phyloP scores from a whole-genome alignment of 2,797 vertebrate genomes.

The Halcyon badia region DNA sequence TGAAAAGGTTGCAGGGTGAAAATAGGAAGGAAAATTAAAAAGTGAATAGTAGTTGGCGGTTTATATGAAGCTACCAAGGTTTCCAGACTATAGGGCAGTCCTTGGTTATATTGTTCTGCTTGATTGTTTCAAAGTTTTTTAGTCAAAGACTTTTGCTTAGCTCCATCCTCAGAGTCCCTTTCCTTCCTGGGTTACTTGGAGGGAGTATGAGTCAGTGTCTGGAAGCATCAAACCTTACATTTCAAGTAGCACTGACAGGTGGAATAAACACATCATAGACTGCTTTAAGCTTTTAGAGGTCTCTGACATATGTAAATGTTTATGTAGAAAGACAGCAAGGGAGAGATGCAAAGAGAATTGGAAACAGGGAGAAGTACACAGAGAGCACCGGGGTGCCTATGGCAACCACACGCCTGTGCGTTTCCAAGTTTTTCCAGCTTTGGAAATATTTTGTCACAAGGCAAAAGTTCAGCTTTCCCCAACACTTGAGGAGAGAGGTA shows the following conservation, averaged over 20 bases:
- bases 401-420: background rate
- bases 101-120: background rate
- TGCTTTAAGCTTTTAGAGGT: conserved; percentile 23
- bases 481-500: accelerated
- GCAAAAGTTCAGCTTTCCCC: background rate
- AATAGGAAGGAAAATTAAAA: background rate
- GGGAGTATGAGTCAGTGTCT: background rate
- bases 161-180: background rate
- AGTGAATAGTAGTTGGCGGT: background rate
- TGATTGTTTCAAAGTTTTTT: background rate
- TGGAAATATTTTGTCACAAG: background rate
- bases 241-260: background rate
- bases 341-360: background rate
- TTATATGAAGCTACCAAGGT: background rate
- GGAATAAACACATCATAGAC: background rate
- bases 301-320: background rate
- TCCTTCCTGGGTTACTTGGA: background rate
- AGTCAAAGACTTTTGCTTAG: background rate
- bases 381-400: background rate
- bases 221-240: background rate
- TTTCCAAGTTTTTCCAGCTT: background rate
- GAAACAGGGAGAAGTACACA: background rate
- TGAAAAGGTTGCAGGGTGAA: background rate
- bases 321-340: background rate
- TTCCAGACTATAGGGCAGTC: background rate